Evolutionary conservation across 2,888 invertebrate genomes (phyloP).

Genomic region (Lepidocyrtinus sp.): DNA sequence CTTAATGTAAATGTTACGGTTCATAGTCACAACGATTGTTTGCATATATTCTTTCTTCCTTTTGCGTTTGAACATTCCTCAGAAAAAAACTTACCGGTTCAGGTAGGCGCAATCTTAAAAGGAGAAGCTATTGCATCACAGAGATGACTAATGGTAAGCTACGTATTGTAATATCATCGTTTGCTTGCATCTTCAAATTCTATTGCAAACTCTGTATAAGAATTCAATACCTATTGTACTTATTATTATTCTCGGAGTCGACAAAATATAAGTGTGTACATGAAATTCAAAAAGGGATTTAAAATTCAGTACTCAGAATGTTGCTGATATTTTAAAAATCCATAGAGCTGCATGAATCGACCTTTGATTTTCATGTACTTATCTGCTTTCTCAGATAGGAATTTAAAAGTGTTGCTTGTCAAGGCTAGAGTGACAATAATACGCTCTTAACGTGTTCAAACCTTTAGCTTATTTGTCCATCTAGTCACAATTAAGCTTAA

Average conservation of each 20-base stretch:
- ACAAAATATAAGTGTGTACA: neutral
- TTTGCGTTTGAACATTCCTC: neutral
- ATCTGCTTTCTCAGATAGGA: too few species aligned
- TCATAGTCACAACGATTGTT: neutral
- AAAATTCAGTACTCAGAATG: neutral
- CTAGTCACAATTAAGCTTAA: too few species aligned
- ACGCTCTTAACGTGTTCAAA: too few species aligned
- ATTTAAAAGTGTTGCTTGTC: too few species aligned
- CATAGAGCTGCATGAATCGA: neutral
- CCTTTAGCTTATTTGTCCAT: too few species aligned
- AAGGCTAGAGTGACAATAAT: too few species aligned
- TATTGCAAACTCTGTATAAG: neutral
- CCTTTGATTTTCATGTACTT: too few species aligned
- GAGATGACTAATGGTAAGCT: neutral
- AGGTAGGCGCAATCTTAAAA: neutral
- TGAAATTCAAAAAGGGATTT: neutral
- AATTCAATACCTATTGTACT: too few species aligned
- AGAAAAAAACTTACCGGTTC: neutral
- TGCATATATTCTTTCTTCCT: neutral
- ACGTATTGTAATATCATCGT: neutral
- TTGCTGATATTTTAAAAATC: neutral
- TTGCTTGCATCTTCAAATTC: neutral
- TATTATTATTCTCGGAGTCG: too few species aligned
- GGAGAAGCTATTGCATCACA: neutral
- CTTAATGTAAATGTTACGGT: too few species aligned